Evolutionary conservation across 2,888 invertebrate genomes (phyloP).

Genomic region (Drosophila paramelanica): DNA sequence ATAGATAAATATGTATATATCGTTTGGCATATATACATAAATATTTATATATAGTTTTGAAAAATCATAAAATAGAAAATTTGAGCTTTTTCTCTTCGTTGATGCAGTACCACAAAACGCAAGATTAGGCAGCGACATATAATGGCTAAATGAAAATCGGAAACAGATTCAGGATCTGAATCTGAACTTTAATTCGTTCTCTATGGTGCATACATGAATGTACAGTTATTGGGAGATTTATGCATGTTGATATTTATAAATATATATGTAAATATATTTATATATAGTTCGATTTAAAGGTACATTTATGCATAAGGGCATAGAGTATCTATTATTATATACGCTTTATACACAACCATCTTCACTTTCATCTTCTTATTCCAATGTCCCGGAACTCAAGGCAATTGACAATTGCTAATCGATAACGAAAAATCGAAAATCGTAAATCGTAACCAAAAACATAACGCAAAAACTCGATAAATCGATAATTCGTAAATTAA

Average conservation of each 20-base stretch:
- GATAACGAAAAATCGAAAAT: slow-evolving; percentile 16
- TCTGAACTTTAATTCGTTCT: slow-evolving; percentile 15
- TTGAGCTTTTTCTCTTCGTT: slow-evolving; percentile 84
- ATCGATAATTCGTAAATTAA: slow-evolving; percentile 28
- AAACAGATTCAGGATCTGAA: slow-evolving; percentile 21
- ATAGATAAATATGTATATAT: slow-evolving; percentile 25
- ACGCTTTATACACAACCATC: slow-evolving; percentile 25
- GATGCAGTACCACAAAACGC: slow-evolving; percentile 76
- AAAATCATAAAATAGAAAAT: slow-evolving; percentile 42
- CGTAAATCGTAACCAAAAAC: slow-evolving; percentile 13
- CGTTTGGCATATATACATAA: slow-evolving; percentile 39
- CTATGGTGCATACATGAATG: slow-evolving; percentile 59
- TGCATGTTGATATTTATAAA: slow-evolving; percentile 37
- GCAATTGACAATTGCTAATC: slow-evolving; percentile 23
- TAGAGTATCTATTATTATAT: slow-evolving; percentile 22
- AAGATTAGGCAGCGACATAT: slow-evolving; percentile 50
- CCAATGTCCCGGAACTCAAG: slow-evolving; percentile 26
- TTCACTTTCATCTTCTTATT: slow-evolving; percentile 9
- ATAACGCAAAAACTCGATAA: slow-evolving; percentile 25
- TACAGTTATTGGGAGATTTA: slow-evolving; percentile 33
- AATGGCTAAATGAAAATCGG: slow-evolving; percentile 27
- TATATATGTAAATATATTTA: slow-evolving; percentile 4
- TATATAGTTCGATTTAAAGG: slow-evolving; percentile 15
- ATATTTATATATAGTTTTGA: slow-evolving; percentile 29
- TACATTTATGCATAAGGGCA: slow-evolving; percentile 38